A percentile compares a stretch with the other conserved stretches of the same genome.
These are phyloP conservation scores for Paramisgurnus dabryanus DNA, from an alignment of 2,113 vertebrate species.

Conservation along the genomic window DNA sequence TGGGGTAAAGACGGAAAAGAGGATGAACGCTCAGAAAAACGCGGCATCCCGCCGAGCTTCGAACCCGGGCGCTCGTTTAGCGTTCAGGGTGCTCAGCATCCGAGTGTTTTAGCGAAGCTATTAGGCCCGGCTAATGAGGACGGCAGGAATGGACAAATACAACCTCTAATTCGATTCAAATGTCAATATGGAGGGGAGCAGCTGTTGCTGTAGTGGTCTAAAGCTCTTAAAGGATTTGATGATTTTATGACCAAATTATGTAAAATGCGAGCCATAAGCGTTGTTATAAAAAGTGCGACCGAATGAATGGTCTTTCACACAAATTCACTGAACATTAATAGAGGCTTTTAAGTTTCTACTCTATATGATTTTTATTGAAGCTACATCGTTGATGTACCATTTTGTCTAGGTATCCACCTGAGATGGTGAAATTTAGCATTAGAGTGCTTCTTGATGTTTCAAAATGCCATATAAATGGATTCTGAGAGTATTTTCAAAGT, in stretches of 20 bases:
- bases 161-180: slow-evolving; percentile 72
- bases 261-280: slow-evolving; percentile 41
- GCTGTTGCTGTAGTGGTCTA: slow-evolving; percentile 56
- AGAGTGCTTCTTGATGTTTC: neutral
- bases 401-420: slow-evolving; percentile 14
- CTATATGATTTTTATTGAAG: slow-evolving; percentile 3
- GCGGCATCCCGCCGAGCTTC: slow-evolving; percentile 70
- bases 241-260: slow-evolving; percentile 45
- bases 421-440: neutral
- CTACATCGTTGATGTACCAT: neutral
- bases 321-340: slow-evolving; percentile 2
- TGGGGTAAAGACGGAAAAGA: slow-evolving; percentile 71
- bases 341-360: slow-evolving; percentile 35
- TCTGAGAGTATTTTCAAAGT: slow-evolving; percentile 9
- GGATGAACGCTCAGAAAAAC: slow-evolving; percentile 66
- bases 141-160: slow-evolving; percentile 65
- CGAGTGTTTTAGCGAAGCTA: slow-evolving; percentile 64
- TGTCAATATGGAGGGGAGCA: slow-evolving; percentile 68
- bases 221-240: slow-evolving; percentile 54
- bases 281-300: slow-evolving; percentile 19
- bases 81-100: slow-evolving; percentile 53
- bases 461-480: neutral
- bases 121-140: slow-evolving; percentile 74
- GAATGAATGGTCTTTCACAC: slow-evolving; percentile 15
- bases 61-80: slow-evolving; percentile 70